phyloP scores from a whole-genome alignment of 2,113 vertebrate species.

The Crotalus viridis region DNA sequence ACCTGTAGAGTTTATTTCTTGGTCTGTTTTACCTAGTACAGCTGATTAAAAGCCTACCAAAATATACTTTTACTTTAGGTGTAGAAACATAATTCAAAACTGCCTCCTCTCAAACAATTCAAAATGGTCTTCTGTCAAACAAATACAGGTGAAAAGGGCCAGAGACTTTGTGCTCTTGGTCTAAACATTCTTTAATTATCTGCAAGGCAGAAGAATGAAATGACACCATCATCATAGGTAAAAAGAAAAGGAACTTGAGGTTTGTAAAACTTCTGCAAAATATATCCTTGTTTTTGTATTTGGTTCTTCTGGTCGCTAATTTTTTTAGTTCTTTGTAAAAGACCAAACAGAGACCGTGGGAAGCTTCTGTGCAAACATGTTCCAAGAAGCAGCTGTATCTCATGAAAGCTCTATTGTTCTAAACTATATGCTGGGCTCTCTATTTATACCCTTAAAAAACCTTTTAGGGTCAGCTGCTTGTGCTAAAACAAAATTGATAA shows the following conservation, averaged over 20 bases:
- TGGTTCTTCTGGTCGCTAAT: not conserved
- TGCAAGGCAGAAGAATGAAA: not conserved
- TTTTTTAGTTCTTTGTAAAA: not conserved
- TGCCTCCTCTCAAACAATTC: not conserved
- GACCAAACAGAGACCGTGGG: constrained; percentile 4
- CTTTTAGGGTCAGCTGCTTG: not conserved
- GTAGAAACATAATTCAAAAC: not conserved
- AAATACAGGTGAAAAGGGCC: not conserved
- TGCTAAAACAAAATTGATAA: not conserved
- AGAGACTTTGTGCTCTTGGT: not conserved
- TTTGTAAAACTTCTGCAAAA: not conserved
- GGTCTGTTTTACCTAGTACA: not conserved
- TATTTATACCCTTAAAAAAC: not conserved
- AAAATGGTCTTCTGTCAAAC: not conserved
- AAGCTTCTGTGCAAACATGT: constrained; percentile 5
- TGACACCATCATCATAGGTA: not conserved
- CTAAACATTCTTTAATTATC: not conserved
- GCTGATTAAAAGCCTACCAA: not conserved
- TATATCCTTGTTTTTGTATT: not conserved
- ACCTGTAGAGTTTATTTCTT: not conserved
- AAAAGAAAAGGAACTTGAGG: not conserved
- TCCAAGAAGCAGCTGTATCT: constrained; percentile 23
- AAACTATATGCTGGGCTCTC: not conserved
- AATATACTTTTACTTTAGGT: not conserved
- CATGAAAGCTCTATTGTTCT: constrained; percentile 30